Evolutionary conservation across 2,888 invertebrate species (phyloP), one percentile per base, ranked within the genome.

Genomic region (Ophion slaviceki): DNA sequence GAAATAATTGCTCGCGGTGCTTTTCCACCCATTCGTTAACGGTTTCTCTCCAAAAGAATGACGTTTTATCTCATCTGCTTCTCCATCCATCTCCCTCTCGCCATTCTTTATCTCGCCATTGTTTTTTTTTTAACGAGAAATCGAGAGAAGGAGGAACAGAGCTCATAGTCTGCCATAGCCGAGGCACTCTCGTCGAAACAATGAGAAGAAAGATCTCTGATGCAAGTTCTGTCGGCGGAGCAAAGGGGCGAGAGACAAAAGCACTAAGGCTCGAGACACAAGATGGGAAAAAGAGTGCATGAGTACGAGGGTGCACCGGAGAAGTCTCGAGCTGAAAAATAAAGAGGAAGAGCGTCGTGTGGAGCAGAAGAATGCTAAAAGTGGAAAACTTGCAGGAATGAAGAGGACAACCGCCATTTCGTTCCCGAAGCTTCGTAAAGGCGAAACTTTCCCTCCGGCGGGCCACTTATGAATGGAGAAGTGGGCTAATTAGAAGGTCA

Each of bases 141-240:
- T 20, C 61, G 24, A 45, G 47, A 47, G n/a, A 8, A 45, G 45
- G 64, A 47, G 10, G 47, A 11, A 47, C 28, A 17, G n/a, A 8
- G 24, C 17, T 66, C 76, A 28, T 7, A n/a, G 11, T 59, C 32
- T n/a, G 24, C 36, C 57, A 57, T 40, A 75, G 45, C 64, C 62
- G n/a, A 28, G 61, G 67, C 53, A 47, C 77, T 77, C 68, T 40
- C 53, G 28, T 59, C 28, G 71, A 80, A 77, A 84, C 80, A 84
- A 84, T 75, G 72, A 77, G 53, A 74, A 77, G 72, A 78, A 85
- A 81, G 77, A 78, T 74, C 77, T 53, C 68, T 28, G 74, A 85
- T 47, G 80, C 61, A 24, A 81, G 36, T 72, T 78, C 77, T 45
- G 59, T 57, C 66, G 61, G 17, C 11, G 59, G 47, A 24, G 47